These are phyloP conservation scores for Anoncus sp. DNA, from an alignment of 2,888 invertebrate species.

Conservation along the genomic window DNA sequence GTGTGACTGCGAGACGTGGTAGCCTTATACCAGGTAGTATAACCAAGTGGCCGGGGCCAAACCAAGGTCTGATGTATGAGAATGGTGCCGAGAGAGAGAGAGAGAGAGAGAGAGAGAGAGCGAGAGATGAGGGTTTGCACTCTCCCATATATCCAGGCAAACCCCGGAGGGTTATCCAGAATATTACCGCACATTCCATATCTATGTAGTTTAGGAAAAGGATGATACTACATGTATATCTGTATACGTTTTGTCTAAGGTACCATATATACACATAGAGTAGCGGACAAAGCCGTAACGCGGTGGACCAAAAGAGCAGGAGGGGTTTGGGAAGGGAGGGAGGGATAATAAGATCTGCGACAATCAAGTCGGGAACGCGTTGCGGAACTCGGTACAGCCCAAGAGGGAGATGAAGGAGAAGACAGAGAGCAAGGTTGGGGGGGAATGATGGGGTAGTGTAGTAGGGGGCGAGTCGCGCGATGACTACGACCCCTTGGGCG, in stretches of 20 bases:
- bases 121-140: too few relatives aligned
- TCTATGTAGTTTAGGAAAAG: slow-evolving; percentile 2
- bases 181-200: background rate
- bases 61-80: slow-evolving; percentile 3
- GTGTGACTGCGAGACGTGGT: slow-evolving; percentile 46
- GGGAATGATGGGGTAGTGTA: too few relatives aligned
- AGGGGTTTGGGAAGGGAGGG: too few relatives aligned
- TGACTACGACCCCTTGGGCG: slow-evolving; percentile 75
- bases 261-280: background rate
- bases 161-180: too few relatives aligned
- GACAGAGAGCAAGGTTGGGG: slow-evolving; percentile 68
- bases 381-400: slow-evolving; percentile 30
- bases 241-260: background rate
- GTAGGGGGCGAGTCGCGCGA: too few relatives aligned
- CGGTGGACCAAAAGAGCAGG: slow-evolving; percentile 36
- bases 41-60: slow-evolving; percentile 22
- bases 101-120: too few relatives aligned
- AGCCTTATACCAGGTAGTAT: background rate
- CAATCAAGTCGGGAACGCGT: slow-evolving; percentile 78
- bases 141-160: too few relatives aligned
- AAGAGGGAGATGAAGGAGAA: slow-evolving; percentile 51
- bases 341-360: slow-evolving; percentile 82
- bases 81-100: background rate
- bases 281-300: slow-evolving; percentile 4
- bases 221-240: slow-evolving; percentile 7